Percentiles rank a stretch among this genome's conserved stretches.
Conservation (phyloP, 2,888 invertebrate species). For the Pasiphila rectangulata region DNA sequence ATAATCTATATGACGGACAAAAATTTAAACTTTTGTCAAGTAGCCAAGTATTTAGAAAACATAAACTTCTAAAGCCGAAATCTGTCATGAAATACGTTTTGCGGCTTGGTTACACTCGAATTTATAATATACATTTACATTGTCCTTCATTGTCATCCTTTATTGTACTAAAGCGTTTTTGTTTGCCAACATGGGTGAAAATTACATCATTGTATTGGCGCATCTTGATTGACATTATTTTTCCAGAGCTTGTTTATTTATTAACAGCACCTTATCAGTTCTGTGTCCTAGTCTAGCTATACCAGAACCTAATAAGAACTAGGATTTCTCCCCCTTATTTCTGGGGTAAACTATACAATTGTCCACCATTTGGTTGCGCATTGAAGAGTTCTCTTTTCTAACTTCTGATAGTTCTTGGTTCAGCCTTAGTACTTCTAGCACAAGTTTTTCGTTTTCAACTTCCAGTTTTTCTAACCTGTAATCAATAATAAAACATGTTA, state of each 20-base stretch:
- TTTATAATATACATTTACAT: too few relatives aligned
- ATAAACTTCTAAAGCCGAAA: too few relatives aligned
- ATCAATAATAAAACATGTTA: conserved; percentile 5
- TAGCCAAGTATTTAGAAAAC: too few relatives aligned
- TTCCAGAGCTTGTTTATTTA: conserved; percentile 22
- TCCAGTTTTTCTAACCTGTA: conserved; percentile 69
- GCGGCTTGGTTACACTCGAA: too few relatives aligned
- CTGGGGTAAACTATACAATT: conserved; percentile 79
- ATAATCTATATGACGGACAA: too few relatives aligned
- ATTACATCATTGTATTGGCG: conserved; percentile 3
- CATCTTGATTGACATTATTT: conserved; percentile 1
- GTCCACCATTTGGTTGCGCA: conserved; percentile 84
- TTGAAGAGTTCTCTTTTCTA: conserved; percentile 87
- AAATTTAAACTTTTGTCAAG: too few relatives aligned
- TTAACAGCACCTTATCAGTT: conserved; percentile 28
- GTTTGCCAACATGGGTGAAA: conserved; percentile 3
- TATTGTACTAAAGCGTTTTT: too few relatives aligned
- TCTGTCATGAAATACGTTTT: too few relatives aligned
- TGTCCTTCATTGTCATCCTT: too few relatives aligned
- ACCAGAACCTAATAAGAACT: conserved; percentile 44
- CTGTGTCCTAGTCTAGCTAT: conserved; percentile 37
- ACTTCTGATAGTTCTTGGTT: conserved; percentile 86
- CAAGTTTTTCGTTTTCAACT: conserved; percentile 86
- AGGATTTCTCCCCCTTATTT: conserved; percentile 64
- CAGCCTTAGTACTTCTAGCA: conserved; percentile 85